phyloP scores from a whole-genome alignment of 2,113 vertebrate species.

The Zapornia atra region DNA sequence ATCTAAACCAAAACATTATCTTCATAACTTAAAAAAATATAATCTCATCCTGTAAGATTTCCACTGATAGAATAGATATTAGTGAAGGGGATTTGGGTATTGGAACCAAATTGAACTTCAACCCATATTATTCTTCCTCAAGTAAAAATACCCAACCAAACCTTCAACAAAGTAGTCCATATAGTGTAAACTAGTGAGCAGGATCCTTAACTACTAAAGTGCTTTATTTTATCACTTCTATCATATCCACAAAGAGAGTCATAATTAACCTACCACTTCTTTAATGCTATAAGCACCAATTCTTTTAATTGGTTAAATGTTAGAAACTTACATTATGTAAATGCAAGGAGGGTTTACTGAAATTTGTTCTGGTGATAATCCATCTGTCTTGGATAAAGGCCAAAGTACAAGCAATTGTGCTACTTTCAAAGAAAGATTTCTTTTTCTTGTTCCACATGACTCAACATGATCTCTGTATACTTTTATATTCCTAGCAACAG shows the following conservation, averaged over 20 bases:
- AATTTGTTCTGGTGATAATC: slow-evolving; percentile 32
- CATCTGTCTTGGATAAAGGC: slow-evolving; percentile 48
- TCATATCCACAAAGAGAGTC: not conserved
- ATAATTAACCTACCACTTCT: slow-evolving; percentile 48
- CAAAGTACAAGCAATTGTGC: not conserved
- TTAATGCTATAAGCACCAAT: slow-evolving; percentile 28
- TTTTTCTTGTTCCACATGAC: not conserved
- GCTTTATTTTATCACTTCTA: not conserved
- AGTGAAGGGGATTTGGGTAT: not conserved
- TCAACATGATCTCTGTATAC: not conserved
- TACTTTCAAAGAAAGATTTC: not conserved
- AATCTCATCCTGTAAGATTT: not conserved
- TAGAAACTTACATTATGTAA: slow-evolving; percentile 20
- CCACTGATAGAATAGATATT: not conserved
- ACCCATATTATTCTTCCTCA: not conserved
- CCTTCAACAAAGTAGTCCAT: not conserved
- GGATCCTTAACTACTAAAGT: not conserved
- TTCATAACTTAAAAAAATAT: not conserved
- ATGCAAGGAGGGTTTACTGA: not conserved
- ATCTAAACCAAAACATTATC: not conserved
- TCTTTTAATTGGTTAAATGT: slow-evolving; percentile 26
- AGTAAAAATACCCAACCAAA: not conserved
- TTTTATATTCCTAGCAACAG: not conserved
- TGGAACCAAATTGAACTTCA: not conserved
- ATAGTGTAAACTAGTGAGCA: not conserved